Percentiles rank a stretch among this genome's conserved stretches.
Evolutionary conservation across 1,140 invertebrate species (phyloP).

Genomic region (Holcopasites calliopsidis): DNA sequence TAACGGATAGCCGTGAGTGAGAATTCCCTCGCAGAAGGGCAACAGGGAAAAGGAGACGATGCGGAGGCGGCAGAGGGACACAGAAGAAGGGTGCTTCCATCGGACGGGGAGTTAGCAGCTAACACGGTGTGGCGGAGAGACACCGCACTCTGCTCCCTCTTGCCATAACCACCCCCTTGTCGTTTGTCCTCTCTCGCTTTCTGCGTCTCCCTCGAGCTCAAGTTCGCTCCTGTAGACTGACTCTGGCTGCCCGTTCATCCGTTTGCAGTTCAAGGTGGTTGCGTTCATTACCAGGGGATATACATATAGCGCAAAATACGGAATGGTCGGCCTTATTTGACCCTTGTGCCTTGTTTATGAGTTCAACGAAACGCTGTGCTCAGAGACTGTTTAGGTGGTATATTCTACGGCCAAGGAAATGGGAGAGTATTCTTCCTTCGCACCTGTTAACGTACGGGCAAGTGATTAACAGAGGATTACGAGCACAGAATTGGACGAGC

Average conservation of each 20-base stretch:
- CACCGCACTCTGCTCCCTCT: conserved; percentile 41
- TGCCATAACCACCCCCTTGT: conserved; percentile 20
- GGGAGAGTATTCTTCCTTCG: conserved; percentile 17
- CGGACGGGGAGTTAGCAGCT: conserved; percentile 71
- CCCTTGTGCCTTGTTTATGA: background rate
- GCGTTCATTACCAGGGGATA: conserved; percentile 74
- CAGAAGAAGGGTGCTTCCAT: conserved; percentile 75
- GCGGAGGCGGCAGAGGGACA: conserved; percentile 59
- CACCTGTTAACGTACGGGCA: conserved; percentile 54
- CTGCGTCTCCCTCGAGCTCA: background rate
- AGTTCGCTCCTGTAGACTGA: conserved; percentile 50
- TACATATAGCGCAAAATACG: no score
- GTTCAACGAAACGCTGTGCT: background rate
- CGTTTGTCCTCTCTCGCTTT: background rate
- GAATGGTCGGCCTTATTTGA: background rate
- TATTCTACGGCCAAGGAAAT: background rate
- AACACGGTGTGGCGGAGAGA: conserved; percentile 54
- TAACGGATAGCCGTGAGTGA: conserved; percentile 31
- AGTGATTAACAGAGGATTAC: conserved; percentile 43
- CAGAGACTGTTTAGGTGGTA: background rate
- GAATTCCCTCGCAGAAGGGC: conserved; percentile 44
- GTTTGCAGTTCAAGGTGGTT: conserved; percentile 79
- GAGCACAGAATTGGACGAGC: conserved; percentile 49
- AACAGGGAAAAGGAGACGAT: conserved; percentile 69
- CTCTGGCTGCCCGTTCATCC: conserved; percentile 73